These are phyloP conservation scores for Pachyseris speciosa DNA, from an alignment of 64 coral and sea anemone genomes.

Conservation along the genomic window DNA sequence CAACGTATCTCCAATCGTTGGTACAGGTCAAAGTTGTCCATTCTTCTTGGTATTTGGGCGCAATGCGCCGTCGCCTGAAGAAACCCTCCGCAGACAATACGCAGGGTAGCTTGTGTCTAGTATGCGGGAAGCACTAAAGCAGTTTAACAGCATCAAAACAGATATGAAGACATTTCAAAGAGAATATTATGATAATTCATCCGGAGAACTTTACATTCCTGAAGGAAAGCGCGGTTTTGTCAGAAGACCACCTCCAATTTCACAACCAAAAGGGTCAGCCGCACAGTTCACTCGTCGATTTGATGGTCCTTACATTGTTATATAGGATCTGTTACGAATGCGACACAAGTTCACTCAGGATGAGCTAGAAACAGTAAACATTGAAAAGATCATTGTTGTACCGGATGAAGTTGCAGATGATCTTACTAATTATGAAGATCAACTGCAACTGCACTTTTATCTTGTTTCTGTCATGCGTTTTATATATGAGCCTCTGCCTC, in stretches of 20 bases:
- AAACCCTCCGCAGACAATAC: background rate
- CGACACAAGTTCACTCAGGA: background rate
- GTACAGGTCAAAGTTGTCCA: background rate
- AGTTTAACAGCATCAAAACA: constrained; percentile 10
- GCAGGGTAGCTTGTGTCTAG: background rate
- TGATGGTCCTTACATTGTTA: constrained; percentile 38
- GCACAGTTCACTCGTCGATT: background rate
- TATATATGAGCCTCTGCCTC: too few species aligned
- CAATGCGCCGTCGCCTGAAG: background rate
- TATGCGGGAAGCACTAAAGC: background rate
- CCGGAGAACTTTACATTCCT: background rate
- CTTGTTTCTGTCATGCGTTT: too few species aligned
- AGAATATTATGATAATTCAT: background rate
- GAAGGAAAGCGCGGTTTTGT: background rate
- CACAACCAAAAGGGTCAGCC: constrained; percentile 3
- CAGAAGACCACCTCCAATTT: background rate
- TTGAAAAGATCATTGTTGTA: constrained; percentile 25
- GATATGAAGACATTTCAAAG: background rate
- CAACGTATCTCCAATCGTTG: constrained; percentile 3
- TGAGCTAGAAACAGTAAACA: constrained; percentile 2
- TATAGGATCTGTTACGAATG: background rate
- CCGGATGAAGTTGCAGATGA: background rate
- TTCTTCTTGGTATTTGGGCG: too few species aligned
- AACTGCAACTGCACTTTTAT: too few species aligned
- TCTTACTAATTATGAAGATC: background rate